phyloP scores from a whole-genome alignment of 1,140 invertebrate genomes.

The Chironomus tepperi region DNA sequence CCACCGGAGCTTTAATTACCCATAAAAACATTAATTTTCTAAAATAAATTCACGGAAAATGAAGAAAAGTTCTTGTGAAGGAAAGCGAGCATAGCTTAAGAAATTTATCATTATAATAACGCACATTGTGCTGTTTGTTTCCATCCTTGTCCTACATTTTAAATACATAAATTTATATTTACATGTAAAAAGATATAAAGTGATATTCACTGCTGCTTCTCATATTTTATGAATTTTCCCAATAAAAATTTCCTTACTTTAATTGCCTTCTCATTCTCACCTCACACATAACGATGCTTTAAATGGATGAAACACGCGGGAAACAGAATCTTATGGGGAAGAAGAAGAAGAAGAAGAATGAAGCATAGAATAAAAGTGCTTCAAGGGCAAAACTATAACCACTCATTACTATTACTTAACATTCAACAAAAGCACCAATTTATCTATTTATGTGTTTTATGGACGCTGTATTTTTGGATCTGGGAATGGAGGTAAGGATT shows the following conservation, averaged over 20 bases:
- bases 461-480: too few species aligned
- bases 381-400: constrained; percentile 18
- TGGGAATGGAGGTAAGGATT: too few species aligned
- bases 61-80: not conserved
- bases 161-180: not conserved
- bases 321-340: too few species aligned
- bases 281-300: too few species aligned
- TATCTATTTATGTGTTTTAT: not conserved
- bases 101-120: constrained; percentile 21
- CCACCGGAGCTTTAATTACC: constrained; percentile 17
- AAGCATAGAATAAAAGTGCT: not conserved
- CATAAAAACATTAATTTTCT: constrained; percentile 21
- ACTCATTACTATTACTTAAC: constrained; percentile 23
- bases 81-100: not conserved
- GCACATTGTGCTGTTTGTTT: not conserved
- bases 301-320: too few species aligned
- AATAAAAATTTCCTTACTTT: too few species aligned
- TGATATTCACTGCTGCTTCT: not conserved
- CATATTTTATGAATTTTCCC: not conserved
- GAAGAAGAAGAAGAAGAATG: not conserved
- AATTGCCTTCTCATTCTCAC: too few species aligned
- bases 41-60: not conserved
- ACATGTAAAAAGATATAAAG: not conserved
- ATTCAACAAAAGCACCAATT: constrained; percentile 1
- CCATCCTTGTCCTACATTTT: not conserved